Base-by-base conservation (phyloP, 2,888 invertebrate genomes). In the Stictocephala bisonia region DNA sequence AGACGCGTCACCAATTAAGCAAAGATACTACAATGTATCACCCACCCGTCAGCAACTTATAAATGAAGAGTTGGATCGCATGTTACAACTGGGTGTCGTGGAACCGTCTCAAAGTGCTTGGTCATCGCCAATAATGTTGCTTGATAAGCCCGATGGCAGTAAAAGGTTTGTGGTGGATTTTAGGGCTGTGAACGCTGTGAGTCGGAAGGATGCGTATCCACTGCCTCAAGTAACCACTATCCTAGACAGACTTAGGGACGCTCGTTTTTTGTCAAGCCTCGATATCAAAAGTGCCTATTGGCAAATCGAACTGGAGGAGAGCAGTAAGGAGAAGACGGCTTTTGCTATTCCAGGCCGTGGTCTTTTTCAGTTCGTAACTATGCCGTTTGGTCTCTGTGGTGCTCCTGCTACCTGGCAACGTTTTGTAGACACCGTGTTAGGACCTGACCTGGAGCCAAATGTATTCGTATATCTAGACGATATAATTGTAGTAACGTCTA, bases 21-120 rank as follows among this genome's bases (percentile, higher is more conserved):
- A 48, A n/a, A 41, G 67, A 3, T 67, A 67, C 35, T 48, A 67
- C 15, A 18, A 22, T 13, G n/a, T 27, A 4, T 74, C 76, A 31
- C 72, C 75, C 11, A 69, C 35, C n/a, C 64, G 44, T 9, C 76
- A 76, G 53, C 44, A 31, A 0, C n/a, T 67, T 2, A 51, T 79
- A 9, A 67, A 78, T 22, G 35, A 56, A 6, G 79, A 79, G 66
- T 48, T 80, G 3, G 77, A 80, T 27, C 29, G 74, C 1, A 79
- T 80, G 79, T 31, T 80, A n/a, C 51, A 50, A 2, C 50, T 74
- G 3, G 79, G 76, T 3, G 75, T 81, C 0, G 77, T 81, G 1
- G 76, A 75, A 67, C 78, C 77, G 6, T 78, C 78, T 2, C 73
- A 75, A 7, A 78, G 77, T 56, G 74, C 78, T 1, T 81, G 80